Evolutionary conservation across 2,888 invertebrate genomes (phyloP).

Genomic region (Eupithecia vulgata): DNA sequence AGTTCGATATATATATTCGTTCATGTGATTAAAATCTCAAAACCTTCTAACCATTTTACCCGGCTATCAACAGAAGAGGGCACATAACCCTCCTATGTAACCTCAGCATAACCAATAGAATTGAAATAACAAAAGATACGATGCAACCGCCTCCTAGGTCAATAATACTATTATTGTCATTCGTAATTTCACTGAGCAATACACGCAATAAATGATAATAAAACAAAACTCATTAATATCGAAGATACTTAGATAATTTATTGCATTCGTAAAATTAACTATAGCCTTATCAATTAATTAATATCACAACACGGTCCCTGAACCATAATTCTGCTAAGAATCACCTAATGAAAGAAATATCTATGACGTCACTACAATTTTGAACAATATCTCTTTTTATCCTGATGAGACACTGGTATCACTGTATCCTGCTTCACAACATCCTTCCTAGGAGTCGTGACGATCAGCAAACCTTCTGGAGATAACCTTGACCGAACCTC

Average conservation of each 20-base stretch:
- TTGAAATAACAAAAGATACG: background rate
- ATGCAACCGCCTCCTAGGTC: background rate
- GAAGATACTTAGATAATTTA: background rate
- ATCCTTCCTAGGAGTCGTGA: constrained; percentile 56
- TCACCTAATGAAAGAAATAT: background rate
- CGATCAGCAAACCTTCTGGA: constrained; percentile 60
- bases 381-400: constrained; percentile 50
- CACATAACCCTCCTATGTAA: background rate
- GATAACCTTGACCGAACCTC: constrained; percentile 62
- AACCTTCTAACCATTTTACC: background rate
- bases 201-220: background rate
- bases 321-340: background rate
- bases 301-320: background rate
- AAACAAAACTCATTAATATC: background rate
- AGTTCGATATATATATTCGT: no score
- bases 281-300: background rate
- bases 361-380: constrained; percentile 49
- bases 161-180: background rate
- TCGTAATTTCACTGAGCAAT: background rate
- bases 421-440: constrained; percentile 58
- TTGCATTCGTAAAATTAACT: background rate
- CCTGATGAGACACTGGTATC: constrained; percentile 64
- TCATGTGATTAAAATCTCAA: background rate
- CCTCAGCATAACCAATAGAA: background rate
- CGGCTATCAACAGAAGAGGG: background rate